Evolutionary conservation across 92 coral and sea anemone species (phyloP), one percentile per base, ranked within the genome.

Genomic region (Epizoanthus ramosus): DNA sequence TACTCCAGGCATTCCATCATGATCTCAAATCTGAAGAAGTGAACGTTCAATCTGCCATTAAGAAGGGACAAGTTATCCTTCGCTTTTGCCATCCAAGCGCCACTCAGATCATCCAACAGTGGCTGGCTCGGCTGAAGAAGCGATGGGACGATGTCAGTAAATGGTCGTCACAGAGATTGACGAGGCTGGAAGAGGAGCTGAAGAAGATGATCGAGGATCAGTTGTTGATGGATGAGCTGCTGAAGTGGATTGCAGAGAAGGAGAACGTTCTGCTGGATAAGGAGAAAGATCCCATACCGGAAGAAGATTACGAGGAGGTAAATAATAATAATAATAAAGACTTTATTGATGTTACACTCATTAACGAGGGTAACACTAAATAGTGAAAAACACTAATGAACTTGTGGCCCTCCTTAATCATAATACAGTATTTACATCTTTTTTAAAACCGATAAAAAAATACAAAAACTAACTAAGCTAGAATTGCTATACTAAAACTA

Each of bases 71-170:
- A 65, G 95, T 96, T 70, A 96, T 96, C 17, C 92, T 95, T 21
- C 92, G 99, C 67, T 96, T 96, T 92, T 96, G 99, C 71, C 99
- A 96, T 67, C 99, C 99, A 56, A 94, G 98, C 66, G 99, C 98
- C 3, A 89, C 93, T 41, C 98, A 92, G 80, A 96, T 95, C 76
- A 91, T 96, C 71, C 99, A 96, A 69, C 98, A 94, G 57, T 91
- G 95, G 91, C 91, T 94, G 18, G 94, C 97, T 22, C 83, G 98
- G 57, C 91, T 96, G 64, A 94, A 94, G 88, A 96, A 96, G 80
- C 90, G 99, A 39, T 96, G 98, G 99, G 97, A 92, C 14, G 99
- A 96, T 83, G 89, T 92, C 61, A 81, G 93, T 66, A 93, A 93
- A 76, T 96, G 99, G 99, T 92, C 98, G 37, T 82, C 89, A 9